These are phyloP conservation scores for Automeris io DNA, from an alignment of 2,888 invertebrate species.

Conservation along the genomic window DNA sequence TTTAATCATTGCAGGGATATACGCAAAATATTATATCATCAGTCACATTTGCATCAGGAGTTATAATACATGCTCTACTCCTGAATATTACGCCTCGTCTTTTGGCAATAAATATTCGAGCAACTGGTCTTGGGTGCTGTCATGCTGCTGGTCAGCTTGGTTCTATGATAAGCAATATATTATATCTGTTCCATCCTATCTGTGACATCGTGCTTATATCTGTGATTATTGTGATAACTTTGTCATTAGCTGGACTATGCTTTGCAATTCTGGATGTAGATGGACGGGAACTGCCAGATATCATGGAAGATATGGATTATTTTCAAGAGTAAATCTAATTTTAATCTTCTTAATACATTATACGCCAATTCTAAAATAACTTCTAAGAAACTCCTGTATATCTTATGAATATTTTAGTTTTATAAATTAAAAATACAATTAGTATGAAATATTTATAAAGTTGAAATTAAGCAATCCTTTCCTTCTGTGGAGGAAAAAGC, in stretches of 20 bases:
- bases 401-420: too few relatives aligned
- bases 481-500: too few relatives aligned
- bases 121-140: conserved; percentile 50
- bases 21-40: conserved; percentile 31
- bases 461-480: too few relatives aligned
- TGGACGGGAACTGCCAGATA: conserved; percentile 57
- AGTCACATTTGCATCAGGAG: conserved; percentile 41
- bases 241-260: conserved; percentile 33
- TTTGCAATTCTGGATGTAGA: conserved; percentile 51
- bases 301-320: conserved; percentile 63
- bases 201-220: conserved; percentile 29
- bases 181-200: conserved; percentile 34
- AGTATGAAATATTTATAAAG: too few relatives aligned
- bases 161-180: conserved; percentile 44
- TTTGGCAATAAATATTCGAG: conserved; percentile 52
- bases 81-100: conserved; percentile 54
- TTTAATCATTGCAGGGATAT: conserved; percentile 33
- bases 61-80: conserved; percentile 42
- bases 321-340: conserved; percentile 51
- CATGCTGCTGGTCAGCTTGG: conserved; percentile 54
- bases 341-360: neutral
- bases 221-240: conserved; percentile 28
- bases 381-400: too few relatives aligned
- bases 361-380: too few relatives aligned
- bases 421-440: too few relatives aligned